Base-by-base conservation (phyloP, 2,113 vertebrate genomes). In the Stigmatopora nigra region DNA sequence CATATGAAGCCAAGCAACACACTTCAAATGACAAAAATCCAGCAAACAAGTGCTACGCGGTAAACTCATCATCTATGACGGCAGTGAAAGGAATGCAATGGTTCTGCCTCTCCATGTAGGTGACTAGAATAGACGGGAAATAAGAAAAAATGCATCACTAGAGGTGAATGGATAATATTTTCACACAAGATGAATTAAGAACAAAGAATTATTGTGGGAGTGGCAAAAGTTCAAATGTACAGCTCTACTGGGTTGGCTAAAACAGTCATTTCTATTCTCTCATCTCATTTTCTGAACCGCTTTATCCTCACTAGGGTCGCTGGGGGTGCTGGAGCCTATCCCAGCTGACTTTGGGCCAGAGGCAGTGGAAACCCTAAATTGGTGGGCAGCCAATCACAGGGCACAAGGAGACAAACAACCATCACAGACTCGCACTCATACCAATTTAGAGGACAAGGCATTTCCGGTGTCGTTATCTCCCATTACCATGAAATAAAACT, bases 221-320 rank as follows among this genome's bases (percentile, higher is more conserved):
- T 61, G 41, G 20, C 41, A 19, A 22, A 41, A 13, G 57, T 20
- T 35, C 8, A n/a, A 53, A 9, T 22, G 20, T 53, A 20, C 51
- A 10, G 51, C 51, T 53, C 7, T 53, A 49, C 6, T 45, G 20
- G 77, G 59, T 49, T 59, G 48, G 31, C 56, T 67, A 48, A 13
- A 66, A 44, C 57, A 11, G 38, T 45, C 58, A 73, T 71, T 84
- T 87, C 81, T 74, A 83, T 71, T 81, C 77, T 76, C 61, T 61
- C 25, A 31, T 31, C 25, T 31, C 25, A 31, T 31, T 31, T 31
- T 31, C 25, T 31, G 25, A 31, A 31, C 25, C 25, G 3, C 25
- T 31, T 31, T 31, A 31, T 31, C 25, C 25, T 31, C 25, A 31
- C 25, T 31, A 31, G 25, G 25, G 25, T 31, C 25, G 3, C 25